Percentiles rank a stretch among this genome's conserved stretches.
Conservation (phyloP, 2,888 invertebrate genomes). For the Coenonympha arcania region DNA sequence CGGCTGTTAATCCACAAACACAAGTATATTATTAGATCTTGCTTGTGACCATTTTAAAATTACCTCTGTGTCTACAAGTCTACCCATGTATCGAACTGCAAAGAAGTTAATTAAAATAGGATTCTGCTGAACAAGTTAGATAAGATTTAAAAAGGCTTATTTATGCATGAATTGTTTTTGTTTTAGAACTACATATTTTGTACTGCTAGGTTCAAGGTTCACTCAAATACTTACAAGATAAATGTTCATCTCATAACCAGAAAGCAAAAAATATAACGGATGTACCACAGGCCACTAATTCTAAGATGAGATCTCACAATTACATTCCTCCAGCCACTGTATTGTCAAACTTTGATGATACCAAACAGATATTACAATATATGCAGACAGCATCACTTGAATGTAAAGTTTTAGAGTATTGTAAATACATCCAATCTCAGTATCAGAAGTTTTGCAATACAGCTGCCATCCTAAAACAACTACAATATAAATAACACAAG, state of each 20-base stretch:
- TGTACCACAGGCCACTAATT: conserved; percentile 20
- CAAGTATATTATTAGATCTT: too few relatives aligned
- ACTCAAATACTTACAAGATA: not conserved
- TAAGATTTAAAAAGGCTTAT: too few relatives aligned
- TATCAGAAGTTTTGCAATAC: not conserved
- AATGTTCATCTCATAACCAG: not conserved
- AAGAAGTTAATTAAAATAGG: too few relatives aligned
- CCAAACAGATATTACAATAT: not conserved
- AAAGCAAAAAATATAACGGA: conserved; percentile 6
- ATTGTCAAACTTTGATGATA: not conserved
- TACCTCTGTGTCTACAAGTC: too few relatives aligned
- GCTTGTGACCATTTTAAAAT: too few relatives aligned
- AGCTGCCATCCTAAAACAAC: conserved; percentile 11
- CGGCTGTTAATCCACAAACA: too few relatives aligned
- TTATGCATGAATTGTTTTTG: not conserved
- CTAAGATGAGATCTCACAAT: conserved; percentile 56
- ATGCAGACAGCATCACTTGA: not conserved
- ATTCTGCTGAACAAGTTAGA: too few relatives aligned
- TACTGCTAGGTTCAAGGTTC: not conserved
- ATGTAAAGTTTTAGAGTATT: not conserved
- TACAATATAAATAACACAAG: conserved; percentile 1
- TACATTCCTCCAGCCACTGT: conserved; percentile 44
- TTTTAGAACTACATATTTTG: not conserved
- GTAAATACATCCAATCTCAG: not conserved
- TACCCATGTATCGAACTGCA: too few relatives aligned